Evolutionary conservation across 1,140 invertebrate species (phyloP).

Genomic region (Cyrtorhinus lividipennis): DNA sequence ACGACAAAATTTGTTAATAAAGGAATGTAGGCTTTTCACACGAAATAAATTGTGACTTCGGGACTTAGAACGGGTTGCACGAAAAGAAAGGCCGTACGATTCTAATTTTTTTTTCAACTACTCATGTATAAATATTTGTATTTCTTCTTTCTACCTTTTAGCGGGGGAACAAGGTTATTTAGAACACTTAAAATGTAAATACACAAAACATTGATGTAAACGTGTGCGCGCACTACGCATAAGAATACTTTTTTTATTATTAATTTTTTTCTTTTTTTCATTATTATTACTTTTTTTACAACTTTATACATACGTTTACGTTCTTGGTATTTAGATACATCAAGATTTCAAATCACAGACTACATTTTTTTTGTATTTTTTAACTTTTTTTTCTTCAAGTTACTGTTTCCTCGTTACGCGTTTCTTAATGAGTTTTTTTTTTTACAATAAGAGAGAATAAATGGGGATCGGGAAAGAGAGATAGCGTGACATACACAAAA

Average conservation of each 20-base stretch:
- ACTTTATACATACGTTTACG: neutral
- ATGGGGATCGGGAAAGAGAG: conserved; percentile 5
- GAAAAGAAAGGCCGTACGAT: neutral
- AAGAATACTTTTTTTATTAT: too few species aligned
- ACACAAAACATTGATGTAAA: neutral
- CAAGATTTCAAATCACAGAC: neutral
- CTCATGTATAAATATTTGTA: too few species aligned
- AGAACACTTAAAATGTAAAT: neutral
- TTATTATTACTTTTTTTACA: neutral
- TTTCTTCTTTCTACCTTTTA: too few species aligned
- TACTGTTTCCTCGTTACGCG: neutral
- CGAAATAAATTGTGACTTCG: too few species aligned
- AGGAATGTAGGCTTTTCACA: too few species aligned
- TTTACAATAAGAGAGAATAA: neutral
- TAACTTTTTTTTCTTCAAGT: neutral
- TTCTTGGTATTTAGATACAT: neutral
- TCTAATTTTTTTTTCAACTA: neutral
- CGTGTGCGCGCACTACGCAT: neutral
- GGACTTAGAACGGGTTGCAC: too few species aligned
- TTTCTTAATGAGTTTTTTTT: neutral
- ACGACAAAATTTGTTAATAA: too few species aligned
- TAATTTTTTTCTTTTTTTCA: too few species aligned
- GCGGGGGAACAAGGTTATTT: too few species aligned
- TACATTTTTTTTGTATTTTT: conserved; percentile 1
- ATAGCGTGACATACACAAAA: neutral